phyloP scores from a whole-genome alignment of 2,113 vertebrate species.

The Felis chaus region DNA sequence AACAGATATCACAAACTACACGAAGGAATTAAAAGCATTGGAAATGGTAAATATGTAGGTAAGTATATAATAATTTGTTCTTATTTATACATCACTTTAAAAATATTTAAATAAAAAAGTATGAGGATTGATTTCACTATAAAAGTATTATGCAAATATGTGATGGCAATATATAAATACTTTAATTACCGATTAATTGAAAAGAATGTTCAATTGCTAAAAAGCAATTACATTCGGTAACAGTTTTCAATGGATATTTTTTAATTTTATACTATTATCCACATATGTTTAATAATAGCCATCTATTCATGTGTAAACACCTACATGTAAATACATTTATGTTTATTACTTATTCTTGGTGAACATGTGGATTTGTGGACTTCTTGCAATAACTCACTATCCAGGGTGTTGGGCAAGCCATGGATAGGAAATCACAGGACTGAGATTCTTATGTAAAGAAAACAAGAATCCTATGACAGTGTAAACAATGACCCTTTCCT shows the following conservation, averaged over 20 bases:
- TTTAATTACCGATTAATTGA: not conserved
- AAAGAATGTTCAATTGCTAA: not conserved
- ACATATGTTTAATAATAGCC: not conserved
- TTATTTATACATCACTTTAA: conserved; percentile 18
- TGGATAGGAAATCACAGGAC: not conserved
- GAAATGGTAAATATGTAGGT: not conserved
- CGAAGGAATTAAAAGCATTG: not conserved
- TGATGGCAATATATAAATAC: not conserved
- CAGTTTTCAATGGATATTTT: not conserved
- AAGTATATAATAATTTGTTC: not conserved
- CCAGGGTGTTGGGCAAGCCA: not conserved
- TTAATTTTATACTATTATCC: not conserved
- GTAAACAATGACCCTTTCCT: not conserved
- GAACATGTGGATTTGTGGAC: not conserved
- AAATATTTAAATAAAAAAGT: conserved; percentile 14
- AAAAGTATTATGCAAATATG: not conserved
- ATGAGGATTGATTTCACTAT: not conserved
- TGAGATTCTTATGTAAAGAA: not conserved
- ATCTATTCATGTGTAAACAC: not conserved
- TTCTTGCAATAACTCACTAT: not conserved
- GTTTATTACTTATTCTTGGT: not conserved
- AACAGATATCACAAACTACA: not conserved
- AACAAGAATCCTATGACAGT: not conserved
- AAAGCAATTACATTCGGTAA: not conserved
- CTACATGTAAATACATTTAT: not conserved